Conservation (phyloP, 2,888 invertebrate genomes). For the Stomorhina lunata region DNA sequence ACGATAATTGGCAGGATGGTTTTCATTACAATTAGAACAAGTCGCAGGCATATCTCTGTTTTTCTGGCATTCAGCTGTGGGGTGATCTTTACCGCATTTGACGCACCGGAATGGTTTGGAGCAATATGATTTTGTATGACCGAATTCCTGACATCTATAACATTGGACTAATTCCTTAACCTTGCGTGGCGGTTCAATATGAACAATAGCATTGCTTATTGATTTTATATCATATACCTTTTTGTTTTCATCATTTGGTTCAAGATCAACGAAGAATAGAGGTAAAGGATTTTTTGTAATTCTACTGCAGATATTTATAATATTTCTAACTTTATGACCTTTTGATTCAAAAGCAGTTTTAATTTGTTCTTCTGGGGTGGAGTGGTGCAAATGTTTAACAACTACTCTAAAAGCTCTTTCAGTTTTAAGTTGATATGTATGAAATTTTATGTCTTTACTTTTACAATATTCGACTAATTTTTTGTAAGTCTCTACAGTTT, state of each 20-base stretch:
- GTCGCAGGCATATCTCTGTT: neutral
- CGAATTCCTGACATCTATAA: slow-evolving; percentile 1
- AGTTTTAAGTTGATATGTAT: slow-evolving; percentile 41
- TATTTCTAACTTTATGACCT: slow-evolving; percentile 44
- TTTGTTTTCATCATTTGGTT: neutral
- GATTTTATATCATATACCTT: neutral
- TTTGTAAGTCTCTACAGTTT: no score
- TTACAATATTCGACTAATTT: neutral
- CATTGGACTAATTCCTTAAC: slow-evolving; percentile 5
- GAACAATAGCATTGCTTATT: neutral
- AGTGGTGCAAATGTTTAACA: slow-evolving; percentile 31
- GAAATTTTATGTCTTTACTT: slow-evolving; percentile 21
- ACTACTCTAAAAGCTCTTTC: slow-evolving; percentile 46
- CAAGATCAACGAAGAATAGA: neutral
- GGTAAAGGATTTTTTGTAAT: no score
- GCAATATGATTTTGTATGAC: neutral
- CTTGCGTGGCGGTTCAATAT: neutral
- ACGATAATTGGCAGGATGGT: neutral
- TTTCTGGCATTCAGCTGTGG: neutral
- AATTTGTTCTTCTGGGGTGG: slow-evolving; percentile 28
- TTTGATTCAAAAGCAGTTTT: slow-evolving; percentile 8
- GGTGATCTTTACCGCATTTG: neutral
- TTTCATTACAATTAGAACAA: neutral
- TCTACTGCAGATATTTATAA: slow-evolving; percentile 1
- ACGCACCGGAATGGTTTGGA: neutral